Percentiles rank a stretch among this genome's conserved stretches.
phyloP scores from a whole-genome alignment of 2,113 vertebrate species.

The Halcyon senegalensis region DNA sequence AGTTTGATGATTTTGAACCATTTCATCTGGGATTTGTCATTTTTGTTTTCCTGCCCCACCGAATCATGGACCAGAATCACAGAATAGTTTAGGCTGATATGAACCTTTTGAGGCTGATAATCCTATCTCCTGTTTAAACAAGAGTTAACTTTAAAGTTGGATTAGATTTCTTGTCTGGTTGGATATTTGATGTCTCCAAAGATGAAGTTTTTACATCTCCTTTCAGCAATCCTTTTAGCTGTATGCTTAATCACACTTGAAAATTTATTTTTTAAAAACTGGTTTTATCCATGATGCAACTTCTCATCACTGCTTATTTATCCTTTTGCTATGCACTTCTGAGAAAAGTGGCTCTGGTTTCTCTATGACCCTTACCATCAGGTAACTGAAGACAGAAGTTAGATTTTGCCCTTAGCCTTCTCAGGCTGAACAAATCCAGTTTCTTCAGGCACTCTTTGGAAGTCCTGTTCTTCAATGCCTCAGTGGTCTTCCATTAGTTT shows the following conservation, averaged over 20 bases:
- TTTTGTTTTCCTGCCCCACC: background rate
- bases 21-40: background rate
- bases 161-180: background rate
- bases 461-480: background rate
- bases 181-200: background rate
- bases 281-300: background rate
- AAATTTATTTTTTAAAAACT: background rate
- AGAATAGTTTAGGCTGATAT: background rate
- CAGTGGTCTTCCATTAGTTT: background rate
- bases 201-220: background rate
- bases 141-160: background rate
- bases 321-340: background rate
- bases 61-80: no score
- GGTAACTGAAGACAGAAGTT: background rate
- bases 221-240: background rate
- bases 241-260: background rate
- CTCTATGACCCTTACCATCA: background rate
- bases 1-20: background rate
- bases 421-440: background rate
- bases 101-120: background rate
- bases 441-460: background rate
- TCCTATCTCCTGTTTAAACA: background rate
- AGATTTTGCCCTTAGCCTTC: background rate
- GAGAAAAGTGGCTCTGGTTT: background rate
- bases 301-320: background rate